Base-by-base conservation (phyloP, 2,888 invertebrate species). In the Harpalus rubripes region DNA sequence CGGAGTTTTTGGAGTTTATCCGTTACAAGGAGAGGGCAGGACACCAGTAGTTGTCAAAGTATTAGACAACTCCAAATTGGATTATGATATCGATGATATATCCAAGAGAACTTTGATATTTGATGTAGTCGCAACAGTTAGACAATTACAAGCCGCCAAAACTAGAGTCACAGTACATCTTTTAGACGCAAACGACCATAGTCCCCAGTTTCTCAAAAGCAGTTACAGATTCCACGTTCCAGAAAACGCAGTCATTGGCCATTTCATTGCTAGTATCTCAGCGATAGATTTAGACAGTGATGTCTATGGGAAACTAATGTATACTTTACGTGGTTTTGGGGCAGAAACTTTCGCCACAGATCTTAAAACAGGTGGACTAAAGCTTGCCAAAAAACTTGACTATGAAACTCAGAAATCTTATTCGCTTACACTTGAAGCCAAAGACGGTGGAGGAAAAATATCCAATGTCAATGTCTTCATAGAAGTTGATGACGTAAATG, bases 371-470 rank as follows among this genome's bases (percentile, higher is more conserved):
- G 97, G 97, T 0, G 95, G 95, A 6, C 90, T 97, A 7, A 95
- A 92, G 85, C 94, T 96, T 0, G 92, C 92, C 0, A 93, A 93
- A 86, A 88, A 91, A 6, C 90, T 97, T 68, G 96, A 98, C 89
- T 96, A 96, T 88, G 97, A 98, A 89, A 93, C 93, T 10, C 96
- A 96, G 87, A 95, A 95, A 87, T 95, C 95, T 85, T 97, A 96
- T 87, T 96, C 96, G 85, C 90, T 97, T 84, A 96, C 96, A 0
- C 92, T 96, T 81, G 95, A 96, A 86, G 97, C 97, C 0, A 94
- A 93, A 86, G 97, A 98, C 89, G 96, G 96, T 0, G 97, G 97
- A 0, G 96, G 95, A 0, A 93, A 94, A 87, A 93, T 95, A 12
- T 93, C 95, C 0, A 94, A 95, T 39, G 94, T 95, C 0, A 95